A percentile compares a stretch with the other conserved stretches of the same genome.
Evolutionary conservation across 2,113 vertebrate species (phyloP).

Genomic region (Bos javanicus): DNA sequence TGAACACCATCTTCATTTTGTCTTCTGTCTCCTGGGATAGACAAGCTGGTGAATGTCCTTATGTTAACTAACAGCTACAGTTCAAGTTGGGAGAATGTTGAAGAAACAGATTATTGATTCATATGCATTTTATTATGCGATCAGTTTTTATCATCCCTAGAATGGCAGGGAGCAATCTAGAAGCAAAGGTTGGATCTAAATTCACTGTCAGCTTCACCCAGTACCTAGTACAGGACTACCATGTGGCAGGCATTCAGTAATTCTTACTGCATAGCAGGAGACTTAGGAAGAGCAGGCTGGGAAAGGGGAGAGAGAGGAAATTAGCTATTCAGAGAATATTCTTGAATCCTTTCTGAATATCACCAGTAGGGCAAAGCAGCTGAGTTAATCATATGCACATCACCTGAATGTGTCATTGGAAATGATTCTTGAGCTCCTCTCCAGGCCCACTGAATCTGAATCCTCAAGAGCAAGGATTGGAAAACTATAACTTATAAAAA

Average conservation of each 20-base stretch:
- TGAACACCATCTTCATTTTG: neutral
- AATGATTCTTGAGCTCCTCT: neutral
- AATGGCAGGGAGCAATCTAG: neutral
- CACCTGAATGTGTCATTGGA: neutral
- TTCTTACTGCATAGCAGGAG: neutral
- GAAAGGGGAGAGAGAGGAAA: neutral
- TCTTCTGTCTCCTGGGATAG: neutral
- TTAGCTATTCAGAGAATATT: neutral
- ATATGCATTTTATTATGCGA: neutral
- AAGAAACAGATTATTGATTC: neutral
- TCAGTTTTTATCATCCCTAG: neutral
- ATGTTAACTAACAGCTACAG: neutral
- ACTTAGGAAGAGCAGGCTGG: neutral
- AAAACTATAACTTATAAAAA: neutral
- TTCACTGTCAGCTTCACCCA: neutral
- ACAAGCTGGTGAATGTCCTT: neutral
- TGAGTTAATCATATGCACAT: neutral
- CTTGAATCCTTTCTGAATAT: neutral
- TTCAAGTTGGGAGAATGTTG: neutral
- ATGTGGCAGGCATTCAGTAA: neutral
- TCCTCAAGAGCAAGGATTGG: neutral
- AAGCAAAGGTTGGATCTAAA: neutral
- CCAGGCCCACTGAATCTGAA: neutral
- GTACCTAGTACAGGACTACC: neutral
- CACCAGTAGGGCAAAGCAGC: neutral